Base-by-base conservation (phyloP, 2,113 vertebrate species). In the Oncorhynchus tshawytscha region DNA sequence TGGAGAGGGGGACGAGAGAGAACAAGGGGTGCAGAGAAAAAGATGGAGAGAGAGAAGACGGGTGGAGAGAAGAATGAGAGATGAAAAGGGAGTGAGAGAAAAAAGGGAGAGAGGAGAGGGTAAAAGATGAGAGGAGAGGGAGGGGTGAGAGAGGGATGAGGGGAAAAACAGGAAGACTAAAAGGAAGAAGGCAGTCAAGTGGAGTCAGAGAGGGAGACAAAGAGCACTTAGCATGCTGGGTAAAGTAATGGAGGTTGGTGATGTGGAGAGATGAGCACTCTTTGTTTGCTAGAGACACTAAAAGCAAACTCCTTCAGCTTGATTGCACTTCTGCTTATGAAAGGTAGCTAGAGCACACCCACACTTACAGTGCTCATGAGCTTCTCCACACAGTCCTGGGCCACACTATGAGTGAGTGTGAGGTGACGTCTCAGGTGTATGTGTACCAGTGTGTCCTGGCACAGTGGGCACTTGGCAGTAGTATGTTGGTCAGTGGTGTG, bases 331-430 rank as follows among this genome's bases (percentile, higher is more conserved):
- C 90, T 91, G 86, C 87, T 91, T 89, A 92, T 92, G 91, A 90
- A 91, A 84, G 91, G 89, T 54, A 54, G 16, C 12, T 18, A 54
- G 51, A 78, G 84, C 74, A 66, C 27, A 51, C 27, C 27, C 71
- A 59, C 25, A 72, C 96, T 95, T 88, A 99, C 97, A 90, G 95
- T 92, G 92, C 96, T 93, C 84, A 99, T 97, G 91, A 99, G 97
- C 69, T 99, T 99, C 82, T 99, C 96, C 0, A 99, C 97, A 1
- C 98, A 99, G 94, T 99, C 98, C 0, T 97, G 96, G 0, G 98
- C 96, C 92, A 99, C 98, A 0, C 95, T 99, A 94, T 99, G 98
- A 85, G 98, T 94, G 77, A 98, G 96, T 74, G 97, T 97, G 90
- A 99, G 97, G 92, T 99, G 98, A 78, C 96, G 90, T 92, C 97